A percentile compares a stretch with the other conserved stretches of the same genome.
Evolutionary conservation across 2,113 vertebrate genomes (phyloP).

Genomic region (Cyanoramphus novaezelandiae): DNA sequence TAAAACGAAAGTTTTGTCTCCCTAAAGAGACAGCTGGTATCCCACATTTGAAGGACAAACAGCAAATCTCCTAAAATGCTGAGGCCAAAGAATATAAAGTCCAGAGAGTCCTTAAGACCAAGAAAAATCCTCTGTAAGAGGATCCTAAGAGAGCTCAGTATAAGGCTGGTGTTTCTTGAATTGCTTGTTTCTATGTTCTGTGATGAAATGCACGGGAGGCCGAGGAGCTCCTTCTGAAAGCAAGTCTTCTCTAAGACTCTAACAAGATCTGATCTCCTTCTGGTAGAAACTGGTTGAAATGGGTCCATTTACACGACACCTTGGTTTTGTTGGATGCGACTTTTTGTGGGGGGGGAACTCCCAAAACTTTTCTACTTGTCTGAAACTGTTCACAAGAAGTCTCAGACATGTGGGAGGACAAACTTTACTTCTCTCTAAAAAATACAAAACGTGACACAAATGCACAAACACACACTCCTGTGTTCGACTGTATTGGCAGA

Average conservation of each 20-base stretch:
- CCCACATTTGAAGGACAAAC: neutral
- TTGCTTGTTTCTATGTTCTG: neutral
- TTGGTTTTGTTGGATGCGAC: neutral
- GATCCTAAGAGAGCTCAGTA: neutral
- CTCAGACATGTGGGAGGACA: neutral
- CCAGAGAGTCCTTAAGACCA: neutral
- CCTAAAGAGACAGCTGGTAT: neutral
- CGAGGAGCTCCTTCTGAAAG: neutral
- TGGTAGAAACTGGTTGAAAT: neutral
- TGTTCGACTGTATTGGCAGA: neutral
- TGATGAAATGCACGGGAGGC: rapidly evolving
- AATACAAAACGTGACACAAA: neutral
- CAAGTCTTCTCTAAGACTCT: neutral
- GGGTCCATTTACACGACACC: neutral
- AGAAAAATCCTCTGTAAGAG: neutral
- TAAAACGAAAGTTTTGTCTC: neutral
- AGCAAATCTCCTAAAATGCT: neutral
- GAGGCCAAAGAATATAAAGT: neutral
- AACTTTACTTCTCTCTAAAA: neutral
- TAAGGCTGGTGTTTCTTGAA: neutral
- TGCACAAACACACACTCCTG: too few species aligned
- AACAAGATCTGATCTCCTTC: neutral
- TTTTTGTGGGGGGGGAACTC: rapidly evolving
- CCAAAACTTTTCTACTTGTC: neutral
- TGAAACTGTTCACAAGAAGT: neutral